A percentile compares a stretch with the other conserved stretches of the same genome.
Conservation (phyloP, 2,113 vertebrate genomes). For the Rostratula benghalensis region DNA sequence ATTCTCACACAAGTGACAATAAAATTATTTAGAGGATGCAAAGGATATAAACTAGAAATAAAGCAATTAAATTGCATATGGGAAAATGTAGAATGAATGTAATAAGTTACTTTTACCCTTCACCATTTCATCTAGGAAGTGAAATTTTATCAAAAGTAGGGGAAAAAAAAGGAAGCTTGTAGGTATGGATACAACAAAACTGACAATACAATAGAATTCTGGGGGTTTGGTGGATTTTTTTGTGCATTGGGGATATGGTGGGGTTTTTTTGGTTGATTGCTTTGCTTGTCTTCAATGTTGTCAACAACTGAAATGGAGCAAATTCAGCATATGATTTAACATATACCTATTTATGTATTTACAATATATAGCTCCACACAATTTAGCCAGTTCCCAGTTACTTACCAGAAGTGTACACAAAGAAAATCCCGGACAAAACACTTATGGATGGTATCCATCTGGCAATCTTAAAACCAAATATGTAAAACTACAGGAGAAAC, state of each 20-base stretch:
- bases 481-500: background rate
- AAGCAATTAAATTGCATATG: background rate
- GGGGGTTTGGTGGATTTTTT: background rate
- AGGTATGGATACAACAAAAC: background rate
- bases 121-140: background rate
- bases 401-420: background rate
- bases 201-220: background rate
- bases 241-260: background rate
- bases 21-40: background rate
- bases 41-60: background rate
- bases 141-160: slow-evolving; percentile 33
- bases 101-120: background rate
- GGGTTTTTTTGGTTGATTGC: fast-evolving
- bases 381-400: background rate
- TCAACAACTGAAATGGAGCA: background rate
- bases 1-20: background rate
- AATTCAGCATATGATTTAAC: background rate
- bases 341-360: background rate
- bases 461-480: background rate
- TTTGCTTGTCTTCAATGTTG: background rate
- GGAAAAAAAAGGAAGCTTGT: slow-evolving; percentile 10
- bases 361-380: background rate
- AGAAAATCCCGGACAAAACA: background rate
- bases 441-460: background rate
- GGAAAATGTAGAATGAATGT: background rate